phyloP scores from a whole-genome alignment of 2,888 invertebrate species.

The Leptinotarsa haldemani region DNA sequence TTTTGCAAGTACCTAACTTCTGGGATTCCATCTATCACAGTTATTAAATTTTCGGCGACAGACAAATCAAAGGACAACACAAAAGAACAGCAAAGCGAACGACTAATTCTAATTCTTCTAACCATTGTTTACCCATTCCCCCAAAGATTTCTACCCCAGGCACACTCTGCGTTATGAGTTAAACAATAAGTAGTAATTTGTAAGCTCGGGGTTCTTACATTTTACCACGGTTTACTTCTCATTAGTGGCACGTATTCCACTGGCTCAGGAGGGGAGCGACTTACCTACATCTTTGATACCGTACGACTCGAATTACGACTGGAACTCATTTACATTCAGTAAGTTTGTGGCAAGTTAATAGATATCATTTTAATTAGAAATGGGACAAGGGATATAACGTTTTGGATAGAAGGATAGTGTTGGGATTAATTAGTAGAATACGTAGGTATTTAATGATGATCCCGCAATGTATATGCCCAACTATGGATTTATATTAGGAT shows the following conservation, averaged over 20 bases:
- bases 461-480: not conserved
- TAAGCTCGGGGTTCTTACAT: conserved; percentile 40
- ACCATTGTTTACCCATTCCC: conserved; percentile 12
- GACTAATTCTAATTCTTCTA: not conserved
- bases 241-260: conserved; percentile 44
- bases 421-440: conserved; percentile 22
- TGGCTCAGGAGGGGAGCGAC: conserved; percentile 5
- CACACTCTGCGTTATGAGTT: conserved; percentile 24
- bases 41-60: conserved; percentile 22
- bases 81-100: conserved; percentile 15
- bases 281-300: conserved; percentile 46
- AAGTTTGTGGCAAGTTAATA: conserved; percentile 58
- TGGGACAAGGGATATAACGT: conserved; percentile 32
- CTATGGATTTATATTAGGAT: not conserved
- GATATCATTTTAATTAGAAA: conserved; percentile 62
- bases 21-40: conserved; percentile 6
- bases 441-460: conserved; percentile 18
- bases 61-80: conserved; percentile 4
- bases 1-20: not conserved
- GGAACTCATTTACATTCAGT: conserved; percentile 54
- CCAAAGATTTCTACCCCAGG: conserved; percentile 12
- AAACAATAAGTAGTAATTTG: conserved; percentile 45
- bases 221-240: conserved; percentile 47
- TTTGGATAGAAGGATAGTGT: conserved; percentile 27
- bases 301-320: conserved; percentile 38